Evolutionary conservation across 1,140 invertebrate genomes (phyloP).

Genomic region (Xylocopa sonorina): DNA sequence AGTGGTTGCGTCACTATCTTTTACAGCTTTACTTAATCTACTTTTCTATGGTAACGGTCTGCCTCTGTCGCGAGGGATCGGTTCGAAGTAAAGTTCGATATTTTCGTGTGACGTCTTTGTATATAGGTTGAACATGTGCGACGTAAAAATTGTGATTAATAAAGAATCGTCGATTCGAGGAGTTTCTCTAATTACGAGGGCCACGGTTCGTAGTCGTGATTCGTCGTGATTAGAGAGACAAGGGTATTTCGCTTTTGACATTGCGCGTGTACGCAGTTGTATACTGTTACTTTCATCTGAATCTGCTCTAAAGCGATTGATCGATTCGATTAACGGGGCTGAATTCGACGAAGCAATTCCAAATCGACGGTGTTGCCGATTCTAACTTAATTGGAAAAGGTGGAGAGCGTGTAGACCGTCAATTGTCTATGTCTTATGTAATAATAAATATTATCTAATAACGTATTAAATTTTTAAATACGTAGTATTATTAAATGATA

Average conservation of each 20-base stretch:
- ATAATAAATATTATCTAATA: too few species aligned
- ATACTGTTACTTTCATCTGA: too few species aligned
- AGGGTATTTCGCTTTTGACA: too few species aligned
- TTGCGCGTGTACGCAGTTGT: too few species aligned
- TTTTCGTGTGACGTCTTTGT: conserved; percentile 38
- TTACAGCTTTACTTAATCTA: conserved; percentile 37
- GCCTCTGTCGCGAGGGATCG: neutral
- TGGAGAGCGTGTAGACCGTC: too few species aligned
- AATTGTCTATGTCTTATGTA: too few species aligned
- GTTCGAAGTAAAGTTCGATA: neutral
- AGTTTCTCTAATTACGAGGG: neutral
- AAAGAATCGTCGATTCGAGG: conserved; percentile 9
- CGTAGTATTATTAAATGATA: too few species aligned
- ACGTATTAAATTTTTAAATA: too few species aligned
- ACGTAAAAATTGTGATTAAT: conserved; percentile 26
- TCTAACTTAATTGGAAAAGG: too few species aligned
- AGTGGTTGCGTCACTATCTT: conserved; percentile 16
- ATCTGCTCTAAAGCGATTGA: neutral
- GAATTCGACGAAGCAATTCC: too few species aligned
- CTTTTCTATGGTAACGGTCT: conserved; percentile 5
- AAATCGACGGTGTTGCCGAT: too few species aligned
- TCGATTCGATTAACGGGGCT: neutral
- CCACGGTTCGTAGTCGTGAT: neutral
- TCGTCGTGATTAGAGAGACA: neutral
- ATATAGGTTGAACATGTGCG: conserved; percentile 15